A percentile compares a stretch with the other conserved stretches of the same genome.
These are phyloP conservation scores for Plutella xylostella DNA, from an alignment of 2,888 invertebrate species.

Conservation along the genomic window DNA sequence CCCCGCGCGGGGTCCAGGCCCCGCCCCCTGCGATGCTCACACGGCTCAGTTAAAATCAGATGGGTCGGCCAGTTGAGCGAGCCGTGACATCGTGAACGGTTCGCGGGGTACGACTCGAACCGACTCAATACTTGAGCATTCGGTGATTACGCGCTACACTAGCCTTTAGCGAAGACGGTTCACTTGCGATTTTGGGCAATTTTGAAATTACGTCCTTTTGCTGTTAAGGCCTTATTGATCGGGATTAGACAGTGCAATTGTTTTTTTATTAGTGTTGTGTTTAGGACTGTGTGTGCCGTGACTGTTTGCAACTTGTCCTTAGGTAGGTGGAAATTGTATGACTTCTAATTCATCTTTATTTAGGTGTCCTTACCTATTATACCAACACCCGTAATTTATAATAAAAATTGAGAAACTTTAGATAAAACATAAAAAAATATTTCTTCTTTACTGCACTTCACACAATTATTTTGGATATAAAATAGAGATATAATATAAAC, in stretches of 20 bases:
- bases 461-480: too few species aligned
- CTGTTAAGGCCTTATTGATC: background rate
- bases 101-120: conserved; percentile 53
- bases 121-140: conserved; percentile 54
- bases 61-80: conserved; percentile 68
- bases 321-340: conserved; percentile 30
- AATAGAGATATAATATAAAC: too few species aligned
- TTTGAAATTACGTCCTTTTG: background rate
- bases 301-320: conserved; percentile 16
- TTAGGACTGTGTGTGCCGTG: conserved; percentile 36
- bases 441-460: too few species aligned
- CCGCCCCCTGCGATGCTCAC: conserved; percentile 62
- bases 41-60: conserved; percentile 70
- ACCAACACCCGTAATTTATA: too few species aligned
- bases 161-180: conserved; percentile 35
- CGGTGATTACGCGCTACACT: conserved; percentile 63
- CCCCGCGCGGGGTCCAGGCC: conserved; percentile 68
- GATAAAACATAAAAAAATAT: too few species aligned
- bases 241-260: conserved; percentile 5
- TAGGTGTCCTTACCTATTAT: too few species aligned
- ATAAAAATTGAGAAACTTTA: too few species aligned
- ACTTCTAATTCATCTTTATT: too few species aligned
- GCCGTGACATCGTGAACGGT: conserved; percentile 67
- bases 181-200: conserved; percentile 15
- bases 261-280: conserved; percentile 7